Percentiles rank a stretch among this genome's conserved stretches.
These are phyloP conservation scores for Phalacrocorax brasilianus DNA, from an alignment of 2,113 vertebrate species.

Conservation along the genomic window DNA sequence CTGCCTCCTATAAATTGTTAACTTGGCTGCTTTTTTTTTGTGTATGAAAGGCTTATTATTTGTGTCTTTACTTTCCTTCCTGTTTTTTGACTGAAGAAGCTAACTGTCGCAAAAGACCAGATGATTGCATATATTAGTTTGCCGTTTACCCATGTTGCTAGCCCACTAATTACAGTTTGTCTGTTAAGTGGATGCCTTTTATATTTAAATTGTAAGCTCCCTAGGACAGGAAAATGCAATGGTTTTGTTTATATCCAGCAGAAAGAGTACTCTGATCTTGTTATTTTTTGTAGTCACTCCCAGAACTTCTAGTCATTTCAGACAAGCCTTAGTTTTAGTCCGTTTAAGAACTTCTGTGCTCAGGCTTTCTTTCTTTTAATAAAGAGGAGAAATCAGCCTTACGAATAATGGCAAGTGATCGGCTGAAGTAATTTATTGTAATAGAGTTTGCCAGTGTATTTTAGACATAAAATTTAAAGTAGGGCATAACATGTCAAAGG, in stretches of 20 bases:
- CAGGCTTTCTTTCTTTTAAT: neutral
- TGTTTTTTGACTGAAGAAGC: neutral
- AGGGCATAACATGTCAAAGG: neutral
- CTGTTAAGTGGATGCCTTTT: neutral
- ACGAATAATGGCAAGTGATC: neutral
- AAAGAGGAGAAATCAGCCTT: neutral
- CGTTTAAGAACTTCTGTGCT: neutral
- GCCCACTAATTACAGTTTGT: neutral
- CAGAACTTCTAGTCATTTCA: neutral
- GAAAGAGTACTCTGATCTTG: neutral
- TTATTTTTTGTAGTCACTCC: neutral
- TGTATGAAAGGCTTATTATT: rapidly evolving
- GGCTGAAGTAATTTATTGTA: neutral
- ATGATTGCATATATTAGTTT: neutral
- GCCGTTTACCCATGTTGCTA: neutral
- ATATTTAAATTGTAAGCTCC: neutral
- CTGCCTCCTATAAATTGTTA: neutral
- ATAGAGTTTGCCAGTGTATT: neutral
- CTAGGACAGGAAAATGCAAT: neutral
- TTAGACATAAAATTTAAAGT: neutral
- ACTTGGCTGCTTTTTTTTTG: rapidly evolving
- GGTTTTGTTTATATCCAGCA: neutral
- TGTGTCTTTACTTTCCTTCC: neutral
- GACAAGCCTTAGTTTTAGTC: neutral
- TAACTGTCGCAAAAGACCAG: neutral